Percentiles rank a stretch among this genome's conserved stretches.
phyloP scores from a whole-genome alignment of 1,140 invertebrate genomes.

The Tetramorium simillimum region DNA sequence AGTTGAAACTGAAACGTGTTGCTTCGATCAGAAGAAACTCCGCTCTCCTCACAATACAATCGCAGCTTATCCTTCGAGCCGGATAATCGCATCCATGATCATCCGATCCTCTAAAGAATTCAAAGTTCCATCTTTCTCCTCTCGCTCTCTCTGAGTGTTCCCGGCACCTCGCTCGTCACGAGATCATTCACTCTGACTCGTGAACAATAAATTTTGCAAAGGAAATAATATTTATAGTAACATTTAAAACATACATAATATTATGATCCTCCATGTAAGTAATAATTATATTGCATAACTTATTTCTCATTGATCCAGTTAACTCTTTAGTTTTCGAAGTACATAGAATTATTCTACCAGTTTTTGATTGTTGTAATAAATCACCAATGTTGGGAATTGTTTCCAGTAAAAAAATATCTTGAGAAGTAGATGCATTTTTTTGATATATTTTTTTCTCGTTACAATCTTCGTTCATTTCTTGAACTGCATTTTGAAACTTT shows the following conservation, averaged over 20 bases:
- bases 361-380: conserved; percentile 7
- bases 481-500: neutral
- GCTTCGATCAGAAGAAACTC: too few species aligned
- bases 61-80: too few species aligned
- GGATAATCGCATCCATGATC: too few species aligned
- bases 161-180: too few species aligned
- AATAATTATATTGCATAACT: conserved; percentile 1
- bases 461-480: neutral
- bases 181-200: too few species aligned
- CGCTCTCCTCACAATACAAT: too few species aligned
- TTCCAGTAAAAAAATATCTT: neutral
- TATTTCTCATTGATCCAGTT: neutral
- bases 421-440: neutral
- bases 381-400: neutral
- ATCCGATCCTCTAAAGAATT: too few species aligned
- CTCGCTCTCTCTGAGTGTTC: too few species aligned
- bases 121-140: too few species aligned
- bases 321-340: neutral
- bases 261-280: neutral
- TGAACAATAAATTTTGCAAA: conserved; percentile 1
- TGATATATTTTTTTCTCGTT: neutral
- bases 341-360: neutral
- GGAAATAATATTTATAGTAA: neutral
- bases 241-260: conserved; percentile 5
- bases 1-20: too few species aligned